Percentiles rank a stretch among this genome's conserved stretches.
Conservation (phyloP, 2,113 vertebrate genomes). For the Brienomyrus brachyistius region DNA sequence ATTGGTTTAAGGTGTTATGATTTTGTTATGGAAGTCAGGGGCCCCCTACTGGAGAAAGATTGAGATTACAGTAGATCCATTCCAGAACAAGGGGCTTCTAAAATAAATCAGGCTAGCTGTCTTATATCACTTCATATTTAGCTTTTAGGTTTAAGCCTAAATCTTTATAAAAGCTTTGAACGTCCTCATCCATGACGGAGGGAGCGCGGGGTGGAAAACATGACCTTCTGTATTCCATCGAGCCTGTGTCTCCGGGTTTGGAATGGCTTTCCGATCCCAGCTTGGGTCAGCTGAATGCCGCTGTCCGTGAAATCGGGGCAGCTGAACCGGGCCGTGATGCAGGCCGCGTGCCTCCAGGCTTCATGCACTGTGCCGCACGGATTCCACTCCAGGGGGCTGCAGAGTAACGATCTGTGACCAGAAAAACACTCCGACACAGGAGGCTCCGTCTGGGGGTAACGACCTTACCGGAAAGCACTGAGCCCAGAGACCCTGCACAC, state of each 20-base stretch:
- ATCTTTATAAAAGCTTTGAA: not conserved
- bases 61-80: not conserved
- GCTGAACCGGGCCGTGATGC: not conserved
- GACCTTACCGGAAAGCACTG: not conserved
- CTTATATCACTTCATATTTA: not conserved
- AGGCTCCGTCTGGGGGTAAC: not conserved
- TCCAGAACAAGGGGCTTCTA: not conserved
- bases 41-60: not conserved
- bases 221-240: not conserved
- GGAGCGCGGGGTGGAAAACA: not conserved
- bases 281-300: not conserved
- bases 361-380: not conserved
- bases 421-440: not conserved
- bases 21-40: not conserved
- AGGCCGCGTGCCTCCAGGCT: not conserved
- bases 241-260: not conserved
- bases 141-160: not conserved
- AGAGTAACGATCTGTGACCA: not conserved
- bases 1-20: not conserved
- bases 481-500: not conserved
- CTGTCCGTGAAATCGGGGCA: not conserved
- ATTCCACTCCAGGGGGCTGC: not conserved
- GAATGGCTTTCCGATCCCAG: not conserved
- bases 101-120: not conserved
- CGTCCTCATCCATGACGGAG: not conserved